Evolutionary conservation across 2,113 vertebrate genomes (phyloP), one percentile per base, ranked within the genome.

Genomic region (Mesoclemmys tuberculata): DNA sequence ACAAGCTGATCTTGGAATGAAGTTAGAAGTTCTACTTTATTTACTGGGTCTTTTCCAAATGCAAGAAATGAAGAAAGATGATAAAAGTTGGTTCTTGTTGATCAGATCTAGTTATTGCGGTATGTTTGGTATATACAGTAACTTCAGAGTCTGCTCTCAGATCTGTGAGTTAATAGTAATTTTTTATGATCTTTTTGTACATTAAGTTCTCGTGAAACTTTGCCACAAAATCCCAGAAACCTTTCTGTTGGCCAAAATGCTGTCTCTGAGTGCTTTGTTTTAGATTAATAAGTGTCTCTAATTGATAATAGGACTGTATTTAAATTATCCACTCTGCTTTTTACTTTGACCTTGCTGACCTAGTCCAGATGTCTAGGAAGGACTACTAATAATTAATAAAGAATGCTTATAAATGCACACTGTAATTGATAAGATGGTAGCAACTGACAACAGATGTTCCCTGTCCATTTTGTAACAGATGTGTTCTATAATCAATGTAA

Each of bases 81-180:
- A 10, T 89, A 88, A 93, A 96, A 89, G 22, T 26, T 0, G 0
- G 71, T 92, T 64, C 90, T 26, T 3, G 81, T 18, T 58, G 54
- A 46, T 71, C 52, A 84, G 58, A 49, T n/a, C 19, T 74, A 38
- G 48, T 58, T 79, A 26, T 38, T 94, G 87, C 79, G 87, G 75
- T 41, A 29, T 92, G 92, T 92, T 88, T 49, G 31, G 21, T 44
- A 54, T 52, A 38, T 48, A n/a, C 38, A 96, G 82, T 51, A 91
- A 64, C 92, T 90, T 94, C 54, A 11, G 31, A 35, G 79, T 91
- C 84, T 91, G 55, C 88, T 93, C 41, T 96, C 83, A 79, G 80
- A 90, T 38, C 64, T 22, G n/a, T 68, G n/a, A 38, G 35, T 52
- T 52, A 52, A 52, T 38, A 71, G 38, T 38, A 68, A 68, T n/a